Base-by-base conservation (phyloP, 2,888 invertebrate species). In the Lepidocyrtinus sp. region DNA sequence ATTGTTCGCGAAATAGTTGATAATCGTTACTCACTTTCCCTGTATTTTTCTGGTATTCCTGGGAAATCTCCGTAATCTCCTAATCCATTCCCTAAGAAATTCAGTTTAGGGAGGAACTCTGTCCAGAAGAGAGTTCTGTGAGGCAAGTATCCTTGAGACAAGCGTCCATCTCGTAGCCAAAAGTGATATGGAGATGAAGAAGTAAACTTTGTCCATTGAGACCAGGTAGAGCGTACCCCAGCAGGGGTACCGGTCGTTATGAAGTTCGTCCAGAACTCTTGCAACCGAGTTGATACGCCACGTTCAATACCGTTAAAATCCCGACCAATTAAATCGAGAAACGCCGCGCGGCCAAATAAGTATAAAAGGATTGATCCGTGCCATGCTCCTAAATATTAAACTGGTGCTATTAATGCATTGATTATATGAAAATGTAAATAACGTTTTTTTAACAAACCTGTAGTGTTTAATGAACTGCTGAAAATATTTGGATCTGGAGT, bases 81-180 rank as follows among this genome's bases (percentile, higher is more conserved):
- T 0, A 84, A 26, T 0, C 81, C 81, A 74, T 85, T 84, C 3
- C 83, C 85, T 0, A 85, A 27, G 69, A 81, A 80, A 67, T 88
- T 87, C 7, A 90, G 79, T 83, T 88, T 88, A 36, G 89, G 90
- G 15, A 90, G 83, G 59, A 90, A 87, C 36, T 89, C 87, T 80
- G 89, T 90, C 90, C 90, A 90, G 85, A 90, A 90, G 67, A 87
- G 86, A 55, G 88, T 85, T 69, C 86, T 82, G 74, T 87, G 83
- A 2, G 85, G 84, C 73, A 84, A 82, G 64, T 87, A 85, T 24
- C 86, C 86, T 87, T 84, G 89, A 90, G 87, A 93, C 7, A 85
- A 93, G 21, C 91, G 90, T 82, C 90, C 89, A 93, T 94, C 94
- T 12, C 89, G 89, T 64, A 91, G 90, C 68, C 86, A 85, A 69